phyloP scores from a whole-genome alignment of 1,140 invertebrate genomes.

The Drosophila saltans region DNA sequence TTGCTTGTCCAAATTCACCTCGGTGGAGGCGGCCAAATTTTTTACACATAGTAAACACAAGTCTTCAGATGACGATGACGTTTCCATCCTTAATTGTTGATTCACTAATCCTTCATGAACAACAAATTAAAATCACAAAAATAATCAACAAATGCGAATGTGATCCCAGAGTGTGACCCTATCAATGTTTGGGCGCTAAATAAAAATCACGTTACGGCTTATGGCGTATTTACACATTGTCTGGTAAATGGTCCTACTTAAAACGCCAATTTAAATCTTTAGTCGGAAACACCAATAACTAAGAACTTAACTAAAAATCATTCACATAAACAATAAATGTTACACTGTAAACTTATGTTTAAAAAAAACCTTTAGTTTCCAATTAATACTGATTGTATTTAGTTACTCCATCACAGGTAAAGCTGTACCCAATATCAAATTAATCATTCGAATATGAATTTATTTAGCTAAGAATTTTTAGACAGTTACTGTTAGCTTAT shows the following conservation, averaged over 20 bases:
- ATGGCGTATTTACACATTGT: background rate
- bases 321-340: no score
- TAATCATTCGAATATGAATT: no score
- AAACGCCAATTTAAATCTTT: background rate
- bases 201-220: background rate
- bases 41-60: constrained; percentile 30
- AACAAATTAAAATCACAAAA: constrained; percentile 1
- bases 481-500: no score
- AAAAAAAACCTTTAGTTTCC: no score
- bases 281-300: no score
- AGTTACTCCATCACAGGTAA: no score
- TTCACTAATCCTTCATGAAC: background rate
- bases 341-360: no score
- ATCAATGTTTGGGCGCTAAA: background rate
- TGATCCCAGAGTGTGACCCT: background rate
- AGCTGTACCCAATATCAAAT: no score
- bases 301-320: no score
- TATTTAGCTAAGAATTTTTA: no score
- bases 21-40: background rate
- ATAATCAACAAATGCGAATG: constrained; percentile 5
- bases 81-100: background rate
- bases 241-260: background rate
- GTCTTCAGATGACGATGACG: background rate
- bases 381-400: no score
- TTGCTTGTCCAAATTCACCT: constrained; percentile 15